Conservation (phyloP, 2,113 vertebrate species). For the Cyprinodon brontotheroides region DNA sequence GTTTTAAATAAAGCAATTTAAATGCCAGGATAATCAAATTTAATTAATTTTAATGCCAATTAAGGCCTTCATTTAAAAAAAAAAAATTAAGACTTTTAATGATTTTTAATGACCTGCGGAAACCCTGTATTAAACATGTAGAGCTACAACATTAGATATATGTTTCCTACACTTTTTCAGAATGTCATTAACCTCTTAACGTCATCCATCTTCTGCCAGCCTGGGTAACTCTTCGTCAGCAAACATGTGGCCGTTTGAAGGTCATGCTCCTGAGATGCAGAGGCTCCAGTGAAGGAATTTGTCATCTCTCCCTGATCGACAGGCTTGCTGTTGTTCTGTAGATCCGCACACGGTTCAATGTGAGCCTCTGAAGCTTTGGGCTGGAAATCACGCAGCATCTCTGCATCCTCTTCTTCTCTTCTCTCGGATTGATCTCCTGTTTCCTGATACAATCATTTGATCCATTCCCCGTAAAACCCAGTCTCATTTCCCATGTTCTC, state of each 20-base stretch:
- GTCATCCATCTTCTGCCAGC: slow-evolving; percentile 11
- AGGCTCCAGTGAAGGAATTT: background rate
- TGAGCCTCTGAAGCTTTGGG: slow-evolving; percentile 5
- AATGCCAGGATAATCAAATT: too few species aligned
- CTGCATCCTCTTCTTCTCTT: background rate
- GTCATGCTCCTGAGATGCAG: background rate
- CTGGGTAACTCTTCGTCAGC: slow-evolving; percentile 16
- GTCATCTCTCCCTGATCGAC: slow-evolving; percentile 2
- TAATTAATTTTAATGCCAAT: too few species aligned
- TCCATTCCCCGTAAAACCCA: background rate
- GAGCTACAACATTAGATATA: background rate
- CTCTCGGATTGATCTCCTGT: slow-evolving; percentile 6
- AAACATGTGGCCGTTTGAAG: slow-evolving; percentile 39
- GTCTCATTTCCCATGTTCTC: slow-evolving; percentile 26
- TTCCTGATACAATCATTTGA: slow-evolving; percentile 9
- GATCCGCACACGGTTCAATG: background rate
- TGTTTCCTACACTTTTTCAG: slow-evolving; percentile 32
- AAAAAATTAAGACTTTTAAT: too few species aligned
- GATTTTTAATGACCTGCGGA: too few species aligned
- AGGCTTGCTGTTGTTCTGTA: background rate
- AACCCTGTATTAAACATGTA: too few species aligned
- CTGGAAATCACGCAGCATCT: slow-evolving; percentile 9
- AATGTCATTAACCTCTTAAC: slow-evolving; percentile 2
- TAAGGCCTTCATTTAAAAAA: too few species aligned
- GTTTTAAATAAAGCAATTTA: too few species aligned